phyloP scores from a whole-genome alignment of 2,888 invertebrate genomes.

The Marronus borbonicus region DNA sequence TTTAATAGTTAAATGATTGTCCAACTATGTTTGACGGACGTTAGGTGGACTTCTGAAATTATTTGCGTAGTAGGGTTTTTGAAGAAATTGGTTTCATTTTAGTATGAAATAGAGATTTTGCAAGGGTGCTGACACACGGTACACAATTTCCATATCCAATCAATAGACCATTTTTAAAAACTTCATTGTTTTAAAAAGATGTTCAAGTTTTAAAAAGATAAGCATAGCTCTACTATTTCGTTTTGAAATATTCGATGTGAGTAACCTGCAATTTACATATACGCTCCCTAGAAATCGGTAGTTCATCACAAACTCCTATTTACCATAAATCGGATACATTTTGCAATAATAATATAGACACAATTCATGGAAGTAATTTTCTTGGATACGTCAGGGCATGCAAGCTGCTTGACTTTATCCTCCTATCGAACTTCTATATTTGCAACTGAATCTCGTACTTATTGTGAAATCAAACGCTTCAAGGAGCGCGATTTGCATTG shows the following conservation, averaged over 20 bases:
- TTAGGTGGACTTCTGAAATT: too few relatives aligned
- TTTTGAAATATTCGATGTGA: neutral
- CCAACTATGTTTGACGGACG: too few relatives aligned
- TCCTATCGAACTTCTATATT: slow-evolving; percentile 33
- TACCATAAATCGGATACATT: slow-evolving; percentile 34
- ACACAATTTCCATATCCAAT: too few relatives aligned
- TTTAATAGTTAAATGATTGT: too few relatives aligned
- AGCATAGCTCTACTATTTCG: neutral
- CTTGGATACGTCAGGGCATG: neutral
- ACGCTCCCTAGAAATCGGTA: neutral
- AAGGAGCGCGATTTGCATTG: slow-evolving; percentile 23
- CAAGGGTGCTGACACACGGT: too few relatives aligned
- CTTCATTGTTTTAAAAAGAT: too few relatives aligned
- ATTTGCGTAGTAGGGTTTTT: too few relatives aligned
- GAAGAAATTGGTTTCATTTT: too few relatives aligned
- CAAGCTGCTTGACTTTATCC: neutral
- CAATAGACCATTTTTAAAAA: too few relatives aligned
- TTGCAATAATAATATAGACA: slow-evolving; percentile 32
- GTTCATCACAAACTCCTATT: slow-evolving; percentile 6
- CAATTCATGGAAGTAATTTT: slow-evolving; percentile 38
- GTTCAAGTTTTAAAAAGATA: too few relatives aligned
- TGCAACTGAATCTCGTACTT: slow-evolving; percentile 31
- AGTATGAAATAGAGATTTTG: too few relatives aligned
- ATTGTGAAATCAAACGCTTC: slow-evolving; percentile 14
- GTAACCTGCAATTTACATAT: neutral